These are phyloP conservation scores for Aptenodytes patagonicus DNA, from an alignment of 2,113 vertebrate species.

Conservation along the genomic window DNA sequence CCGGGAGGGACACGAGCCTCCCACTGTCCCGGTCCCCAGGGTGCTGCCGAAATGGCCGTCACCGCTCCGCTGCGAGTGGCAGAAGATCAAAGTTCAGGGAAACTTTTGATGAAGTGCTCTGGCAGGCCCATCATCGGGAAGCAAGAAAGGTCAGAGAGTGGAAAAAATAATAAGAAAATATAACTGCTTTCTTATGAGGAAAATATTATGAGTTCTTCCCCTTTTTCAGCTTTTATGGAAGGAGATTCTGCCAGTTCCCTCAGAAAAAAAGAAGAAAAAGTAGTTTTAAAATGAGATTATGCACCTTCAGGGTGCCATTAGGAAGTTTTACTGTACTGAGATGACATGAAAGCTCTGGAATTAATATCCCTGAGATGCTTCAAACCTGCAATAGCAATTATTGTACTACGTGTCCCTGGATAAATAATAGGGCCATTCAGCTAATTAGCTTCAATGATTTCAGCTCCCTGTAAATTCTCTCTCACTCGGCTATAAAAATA, in stretches of 20 bases:
- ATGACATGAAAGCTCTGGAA: constrained; percentile 86
- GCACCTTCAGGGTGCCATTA: constrained; percentile 88
- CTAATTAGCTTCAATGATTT: constrained; percentile 87
- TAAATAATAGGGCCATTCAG: constrained; percentile 88
- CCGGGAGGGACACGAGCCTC: not conserved
- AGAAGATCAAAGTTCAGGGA: constrained; percentile 55
- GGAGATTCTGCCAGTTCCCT: constrained; percentile 83
- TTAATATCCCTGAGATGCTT: constrained; percentile 88
- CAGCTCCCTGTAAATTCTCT: constrained; percentile 82
- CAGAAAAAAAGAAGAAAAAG: constrained; percentile 83
- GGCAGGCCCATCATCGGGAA: constrained; percentile 63
- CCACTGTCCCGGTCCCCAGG: not conserved
- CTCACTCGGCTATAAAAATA: constrained; percentile 78
- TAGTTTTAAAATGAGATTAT: constrained; percentile 86
- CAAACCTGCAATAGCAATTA: constrained; percentile 88
- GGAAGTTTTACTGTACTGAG: constrained; percentile 88
- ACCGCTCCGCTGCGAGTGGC: not conserved
- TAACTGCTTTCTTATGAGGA: constrained; percentile 82
- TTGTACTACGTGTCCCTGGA: constrained; percentile 86
- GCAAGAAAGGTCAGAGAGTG: constrained; percentile 75
- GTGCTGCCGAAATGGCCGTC: not conserved
- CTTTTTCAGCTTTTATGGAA: constrained; percentile 83
- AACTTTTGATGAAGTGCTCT: constrained; percentile 72
- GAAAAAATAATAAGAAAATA: constrained; percentile 80
- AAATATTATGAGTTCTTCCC: constrained; percentile 83